These are phyloP conservation scores for Pelobates cultripes DNA, from an alignment of 2,797 vertebrate genomes.

Conservation along the genomic window DNA sequence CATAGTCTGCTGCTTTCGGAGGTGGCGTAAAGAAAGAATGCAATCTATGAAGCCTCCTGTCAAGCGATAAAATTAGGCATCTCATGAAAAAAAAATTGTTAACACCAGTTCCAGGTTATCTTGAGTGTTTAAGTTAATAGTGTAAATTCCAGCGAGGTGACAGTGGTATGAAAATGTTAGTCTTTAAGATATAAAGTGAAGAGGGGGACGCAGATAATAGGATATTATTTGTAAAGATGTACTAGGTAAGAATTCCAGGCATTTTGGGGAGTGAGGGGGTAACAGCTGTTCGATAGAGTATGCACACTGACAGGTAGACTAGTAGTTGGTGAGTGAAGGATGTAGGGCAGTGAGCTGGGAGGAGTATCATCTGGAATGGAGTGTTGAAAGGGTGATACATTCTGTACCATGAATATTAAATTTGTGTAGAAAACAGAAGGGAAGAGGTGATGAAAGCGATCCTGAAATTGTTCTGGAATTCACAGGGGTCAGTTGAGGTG, in stretches of 20 bases:
- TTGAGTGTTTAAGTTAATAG: too few relatives aligned
- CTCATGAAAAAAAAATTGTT: too few relatives aligned
- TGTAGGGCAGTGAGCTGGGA: constrained; percentile 2
- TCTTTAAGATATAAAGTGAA: neutral
- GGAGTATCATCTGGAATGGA: constrained; percentile 11
- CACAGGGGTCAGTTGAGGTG: constrained; percentile 22
- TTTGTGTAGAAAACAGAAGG: constrained; percentile 7
- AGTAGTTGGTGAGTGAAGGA: constrained; percentile 10
- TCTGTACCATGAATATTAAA: constrained; percentile 41
- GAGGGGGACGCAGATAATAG: neutral
- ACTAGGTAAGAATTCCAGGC: constrained; percentile 17
- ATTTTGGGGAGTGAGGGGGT: constrained; percentile 18
- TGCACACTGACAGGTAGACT: constrained; percentile 39
- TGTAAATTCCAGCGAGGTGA: too few relatives aligned
- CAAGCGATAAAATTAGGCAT: too few relatives aligned
- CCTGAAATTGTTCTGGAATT: constrained; percentile 37
- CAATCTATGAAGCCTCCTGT: too few relatives aligned
- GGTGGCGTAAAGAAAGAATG: too few relatives aligned
- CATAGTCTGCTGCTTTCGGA: too few relatives aligned
- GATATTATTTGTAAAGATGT: neutral
- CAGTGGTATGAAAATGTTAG: too few relatives aligned
- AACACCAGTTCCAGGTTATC: too few relatives aligned
- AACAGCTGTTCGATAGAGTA: constrained; percentile 31
- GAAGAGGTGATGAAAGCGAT: constrained; percentile 42
- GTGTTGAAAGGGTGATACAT: constrained; percentile 44